Evolutionary conservation across 2,888 invertebrate species (phyloP).

Genomic region (Keiferia lycopersicella): DNA sequence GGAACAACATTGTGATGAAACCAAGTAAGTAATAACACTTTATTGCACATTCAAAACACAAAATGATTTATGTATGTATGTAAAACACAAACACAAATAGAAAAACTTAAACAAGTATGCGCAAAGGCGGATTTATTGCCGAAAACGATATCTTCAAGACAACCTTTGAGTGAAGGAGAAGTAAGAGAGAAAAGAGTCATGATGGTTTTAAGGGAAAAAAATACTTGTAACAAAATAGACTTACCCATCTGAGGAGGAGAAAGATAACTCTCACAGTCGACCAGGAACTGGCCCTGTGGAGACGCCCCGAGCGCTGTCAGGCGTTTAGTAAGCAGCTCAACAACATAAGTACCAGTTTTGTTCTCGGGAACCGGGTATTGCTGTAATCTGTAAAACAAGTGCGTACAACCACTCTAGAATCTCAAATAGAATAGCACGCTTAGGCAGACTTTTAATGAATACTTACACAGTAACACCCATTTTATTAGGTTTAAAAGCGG

Average conservation of each 20-base stretch:
- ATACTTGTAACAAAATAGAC: too few relatives aligned
- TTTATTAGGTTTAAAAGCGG: constrained; percentile 30
- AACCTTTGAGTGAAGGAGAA: too few relatives aligned
- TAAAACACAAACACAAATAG: too few relatives aligned
- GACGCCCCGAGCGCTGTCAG: constrained; percentile 92
- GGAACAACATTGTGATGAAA: too few relatives aligned
- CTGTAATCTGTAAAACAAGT: constrained; percentile 82
- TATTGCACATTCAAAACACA: too few relatives aligned
- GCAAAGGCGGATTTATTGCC: too few relatives aligned
- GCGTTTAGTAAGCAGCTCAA: constrained; percentile 92
- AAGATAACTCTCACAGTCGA: constrained; percentile 96
- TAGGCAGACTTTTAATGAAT: constrained; percentile 12
- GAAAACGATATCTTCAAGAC: too few relatives aligned
- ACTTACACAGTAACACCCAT: constrained; percentile 86
- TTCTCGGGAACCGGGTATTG: constrained; percentile 94
- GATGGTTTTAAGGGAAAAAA: too few relatives aligned
- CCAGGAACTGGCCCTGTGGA: constrained; percentile 94
- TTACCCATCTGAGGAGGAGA: constrained; percentile 87
- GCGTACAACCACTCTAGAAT: neutral
- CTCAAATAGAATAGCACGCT: neutral
- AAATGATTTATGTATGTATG: too few relatives aligned
- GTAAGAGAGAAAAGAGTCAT: too few relatives aligned
- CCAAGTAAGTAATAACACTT: too few relatives aligned
- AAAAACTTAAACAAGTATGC: too few relatives aligned
- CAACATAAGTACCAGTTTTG: constrained; percentile 93